phyloP scores from a whole-genome alignment of 2,797 vertebrate genomes.

The Heteromormyrus szaboi region DNA sequence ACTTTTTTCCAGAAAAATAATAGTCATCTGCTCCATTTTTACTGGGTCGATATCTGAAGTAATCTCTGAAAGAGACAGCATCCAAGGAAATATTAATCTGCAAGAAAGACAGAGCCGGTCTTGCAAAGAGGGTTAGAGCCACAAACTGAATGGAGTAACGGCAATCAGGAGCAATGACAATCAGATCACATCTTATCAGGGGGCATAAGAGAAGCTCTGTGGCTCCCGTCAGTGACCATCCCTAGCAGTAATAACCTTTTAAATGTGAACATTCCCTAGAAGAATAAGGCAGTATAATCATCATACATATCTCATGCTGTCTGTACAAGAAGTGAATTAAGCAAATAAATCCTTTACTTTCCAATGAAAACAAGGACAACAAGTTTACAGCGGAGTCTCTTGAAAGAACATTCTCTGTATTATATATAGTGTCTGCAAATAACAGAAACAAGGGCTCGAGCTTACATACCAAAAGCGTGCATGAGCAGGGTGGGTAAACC shows the following conservation, averaged over 20 bases:
- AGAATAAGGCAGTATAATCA: neutral
- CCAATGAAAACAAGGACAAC: neutral
- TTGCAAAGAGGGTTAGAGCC: neutral
- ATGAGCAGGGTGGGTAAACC: neutral
- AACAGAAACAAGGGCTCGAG: neutral
- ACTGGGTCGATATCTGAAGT: neutral
- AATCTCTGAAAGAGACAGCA: neutral
- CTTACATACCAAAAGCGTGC: neutral
- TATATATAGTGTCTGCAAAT: constrained; percentile 1
- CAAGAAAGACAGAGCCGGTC: neutral
- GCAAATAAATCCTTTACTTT: neutral
- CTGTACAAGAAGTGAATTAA: neutral
- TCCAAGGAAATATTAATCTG: neutral
- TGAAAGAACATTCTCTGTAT: neutral
- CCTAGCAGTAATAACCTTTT: neutral
- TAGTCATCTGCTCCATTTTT: neutral
- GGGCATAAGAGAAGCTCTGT: neutral
- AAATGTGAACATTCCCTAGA: neutral
- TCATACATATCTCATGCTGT: neutral
- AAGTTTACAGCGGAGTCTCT: neutral
- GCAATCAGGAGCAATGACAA: too few species aligned
- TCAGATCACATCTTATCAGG: neutral
- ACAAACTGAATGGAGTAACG: neutral
- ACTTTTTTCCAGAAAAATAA: neutral
- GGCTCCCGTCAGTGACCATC: neutral